Percentiles rank a stretch among this genome's conserved stretches.
These are phyloP conservation scores for Callospermophilus lateralis DNA, from an alignment of 2,113 vertebrate genomes.

Conservation along the genomic window DNA sequence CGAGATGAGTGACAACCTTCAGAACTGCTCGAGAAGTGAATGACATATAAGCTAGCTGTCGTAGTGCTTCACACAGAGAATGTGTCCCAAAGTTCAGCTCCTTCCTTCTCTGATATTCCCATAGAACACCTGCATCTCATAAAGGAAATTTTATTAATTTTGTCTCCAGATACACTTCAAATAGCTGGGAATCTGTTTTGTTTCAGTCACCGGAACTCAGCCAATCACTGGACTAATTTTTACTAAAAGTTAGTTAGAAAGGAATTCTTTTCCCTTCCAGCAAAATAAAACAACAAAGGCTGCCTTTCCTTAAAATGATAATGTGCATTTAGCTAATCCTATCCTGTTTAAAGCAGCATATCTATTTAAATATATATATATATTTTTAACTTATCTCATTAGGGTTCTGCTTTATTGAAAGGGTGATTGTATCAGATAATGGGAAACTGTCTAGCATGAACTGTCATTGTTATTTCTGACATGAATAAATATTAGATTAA, in stretches of 20 bases:
- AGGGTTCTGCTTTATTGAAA: conserved; percentile 66
- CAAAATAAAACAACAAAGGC: neutral
- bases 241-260: conserved; percentile 29
- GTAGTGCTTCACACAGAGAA: neutral
- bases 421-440: conserved; percentile 21
- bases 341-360: neutral
- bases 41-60: neutral
- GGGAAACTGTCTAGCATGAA: conserved; percentile 37
- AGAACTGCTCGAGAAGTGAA: neutral
- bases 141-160: neutral
- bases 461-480: conserved; percentile 10
- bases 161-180: neutral
- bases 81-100: neutral
- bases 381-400: conserved; percentile 65
- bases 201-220: neutral
- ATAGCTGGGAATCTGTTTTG: neutral
- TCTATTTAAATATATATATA: conserved; percentile 42
- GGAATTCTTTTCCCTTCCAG: conserved; percentile 7
- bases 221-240: neutral
- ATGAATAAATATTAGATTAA: conserved; percentile 62
- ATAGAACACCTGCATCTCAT: neutral
- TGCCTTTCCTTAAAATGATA: conserved; percentile 56
- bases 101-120: neutral
- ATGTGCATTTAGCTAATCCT: neutral
- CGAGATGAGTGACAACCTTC: neutral